Evolutionary conservation across 1,140 invertebrate species (phyloP), one percentile per base, ranked within the genome.

Genomic region (Liolophura sinensis): DNA sequence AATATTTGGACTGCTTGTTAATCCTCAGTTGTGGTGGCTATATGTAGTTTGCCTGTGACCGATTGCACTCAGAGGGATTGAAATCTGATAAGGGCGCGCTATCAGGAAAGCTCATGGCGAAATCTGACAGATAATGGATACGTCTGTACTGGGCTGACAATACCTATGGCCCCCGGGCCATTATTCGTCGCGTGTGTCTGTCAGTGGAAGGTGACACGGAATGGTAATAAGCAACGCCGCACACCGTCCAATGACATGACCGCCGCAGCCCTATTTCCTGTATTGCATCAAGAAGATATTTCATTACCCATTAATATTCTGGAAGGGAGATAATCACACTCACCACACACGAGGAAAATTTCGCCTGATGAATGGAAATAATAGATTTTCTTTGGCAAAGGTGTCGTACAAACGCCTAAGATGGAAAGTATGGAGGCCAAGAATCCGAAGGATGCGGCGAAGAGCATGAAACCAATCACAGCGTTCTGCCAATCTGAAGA

Each of bases 351-450:
- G 56, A 84, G 72, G 67, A 81, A 84, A 55, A 84, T 82, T 70
- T 84, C 82, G 15, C 81, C 82, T 16, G 82, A 78, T 0, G 82
- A 84, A 71, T 84, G 82, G 73, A 78, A 84, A 70, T 82, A 84
- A 68, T 84, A 84, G 51, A 84, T 81, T 69, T 83, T 84, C 68
- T 75, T 78, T 52, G 81, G 75, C 58, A 84, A 67, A 1, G 78
- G 75, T 1, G 73, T 77, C 0, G 79, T 80, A 67, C 78, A 79
- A 4, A 83, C 78, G 16, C 82, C 82, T 55, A 74, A 78, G 0
- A 81, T 74, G 16, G 80, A 77, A 12, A 84, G 70, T 14, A 81
- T 70, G 18, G 81, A 73, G 9, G 81, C 82, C 12, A 82, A 61
- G 68, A 80, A 74, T 9, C 80, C 82, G 61, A 82, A 79, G 1